Base-by-base conservation (phyloP, 2,113 vertebrate genomes). In the Pyxicephalus adspersus region DNA sequence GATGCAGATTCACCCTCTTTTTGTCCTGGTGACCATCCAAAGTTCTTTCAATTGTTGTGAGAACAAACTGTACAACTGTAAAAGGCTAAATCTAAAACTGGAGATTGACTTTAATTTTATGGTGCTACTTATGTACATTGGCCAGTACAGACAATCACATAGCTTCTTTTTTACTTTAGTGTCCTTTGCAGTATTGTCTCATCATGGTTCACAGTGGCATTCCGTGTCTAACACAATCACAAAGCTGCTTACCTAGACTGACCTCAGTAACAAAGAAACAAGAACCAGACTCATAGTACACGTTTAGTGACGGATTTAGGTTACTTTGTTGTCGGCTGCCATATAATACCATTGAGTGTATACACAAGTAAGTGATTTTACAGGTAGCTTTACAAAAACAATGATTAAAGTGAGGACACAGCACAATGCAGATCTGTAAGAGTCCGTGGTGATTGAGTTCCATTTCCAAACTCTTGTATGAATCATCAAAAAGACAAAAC, bases 401-500 rank as follows among this genome's bases (percentile, higher is more conserved):
- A n/a, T 38, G 20, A n/a, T 8, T 66, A 4, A 17, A 68, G 45
- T 51, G 38, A 20, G 9, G 18, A 50, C 67, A 70, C 25, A 19
- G 22, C n/a, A 52, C 2, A 70, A 50, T 52, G 20, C 67, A 70
- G 6, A 52, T 70, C 23, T 28, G 67, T 70, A 45, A 45, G 67
- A 52, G 45, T 34, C 26, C 16, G 45, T 52, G 18, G 50, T 50
- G 26, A n/a, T n/a, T n/a, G n/a, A 70, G 67, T 45, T 70, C 23
- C 52, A 52, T 13, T 52, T 52, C 20, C 26, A 70, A 19, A 70
- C 5, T 45, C 26, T 15, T 58, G 18, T 38, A 57, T 15, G 20
- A 23, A n/a, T 75, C 31, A 75, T 23, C 57, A 61, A n/a, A 70
- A 70, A 70, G 67, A 25, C 52, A 52, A 52, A 45, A 19, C 52